Evolutionary conservation across 2,888 invertebrate species (phyloP).

Genomic region (Pseudococcus jackbeardsleyi): DNA sequence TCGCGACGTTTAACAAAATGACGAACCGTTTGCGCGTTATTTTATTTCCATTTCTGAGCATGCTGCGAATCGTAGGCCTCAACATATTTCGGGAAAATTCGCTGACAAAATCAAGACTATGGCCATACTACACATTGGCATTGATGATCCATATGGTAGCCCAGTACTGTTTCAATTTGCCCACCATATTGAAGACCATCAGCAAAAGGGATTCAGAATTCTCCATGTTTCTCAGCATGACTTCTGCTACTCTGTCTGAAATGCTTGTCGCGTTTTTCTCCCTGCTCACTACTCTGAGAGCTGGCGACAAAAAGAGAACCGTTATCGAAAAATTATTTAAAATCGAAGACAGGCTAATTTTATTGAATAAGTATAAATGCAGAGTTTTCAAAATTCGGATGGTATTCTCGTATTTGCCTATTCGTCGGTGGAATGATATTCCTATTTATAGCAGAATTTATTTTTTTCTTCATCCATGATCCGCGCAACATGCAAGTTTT

Average conservation of each 20-base stretch:
- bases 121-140: neutral
- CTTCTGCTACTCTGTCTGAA: neutral
- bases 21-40: conserved; percentile 16
- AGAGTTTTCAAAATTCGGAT: neutral
- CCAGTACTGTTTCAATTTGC: neutral
- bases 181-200: neutral
- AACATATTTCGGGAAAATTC: neutral
- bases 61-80: neutral
- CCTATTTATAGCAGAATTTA: neutral
- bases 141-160: conserved; percentile 29
- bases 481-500: neutral
- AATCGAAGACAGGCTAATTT: neutral
- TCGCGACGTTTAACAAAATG: neutral
- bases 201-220: neutral
- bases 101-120: neutral
- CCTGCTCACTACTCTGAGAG: neutral
- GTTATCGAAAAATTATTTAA: neutral
- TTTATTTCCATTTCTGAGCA: neutral
- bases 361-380: neutral
- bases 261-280: conserved; percentile 26
- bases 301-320: neutral
- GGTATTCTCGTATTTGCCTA: neutral
- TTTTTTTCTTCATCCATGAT: neutral
- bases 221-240: neutral
- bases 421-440: neutral